These are phyloP conservation scores for Rafetus swinhoei DNA, from an alignment of 2,113 vertebrate genomes.

Conservation along the genomic window DNA sequence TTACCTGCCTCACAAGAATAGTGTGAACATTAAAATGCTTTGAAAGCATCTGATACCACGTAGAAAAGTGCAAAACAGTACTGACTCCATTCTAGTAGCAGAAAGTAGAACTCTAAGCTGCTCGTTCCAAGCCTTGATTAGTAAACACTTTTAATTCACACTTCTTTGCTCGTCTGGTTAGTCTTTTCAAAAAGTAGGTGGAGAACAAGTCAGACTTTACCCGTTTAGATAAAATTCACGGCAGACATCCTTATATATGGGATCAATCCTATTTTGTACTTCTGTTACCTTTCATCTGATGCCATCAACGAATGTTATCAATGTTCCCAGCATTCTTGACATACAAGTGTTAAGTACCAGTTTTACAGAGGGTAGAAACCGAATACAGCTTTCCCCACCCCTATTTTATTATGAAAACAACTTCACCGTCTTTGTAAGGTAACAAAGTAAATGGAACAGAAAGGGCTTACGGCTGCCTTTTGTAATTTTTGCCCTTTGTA, in stretches of 20 bases:
- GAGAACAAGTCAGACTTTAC: neutral
- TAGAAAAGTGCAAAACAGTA: neutral
- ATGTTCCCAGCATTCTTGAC: neutral
- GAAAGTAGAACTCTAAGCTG: neutral
- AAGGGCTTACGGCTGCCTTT: neutral
- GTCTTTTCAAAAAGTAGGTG: neutral
- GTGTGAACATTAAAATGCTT: neutral
- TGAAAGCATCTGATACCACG: neutral
- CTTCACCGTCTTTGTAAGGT: neutral
- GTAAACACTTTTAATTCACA: neutral
- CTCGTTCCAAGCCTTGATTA: neutral
- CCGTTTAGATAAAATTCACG: neutral
- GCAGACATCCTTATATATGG: neutral
- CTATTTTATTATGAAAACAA: neutral
- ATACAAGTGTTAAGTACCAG: neutral
- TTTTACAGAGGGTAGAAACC: neutral
- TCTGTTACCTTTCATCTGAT: neutral
- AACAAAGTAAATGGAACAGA: neutral
- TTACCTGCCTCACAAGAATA: too few species aligned
- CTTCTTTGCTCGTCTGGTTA: neutral
- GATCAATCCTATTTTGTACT: too few species aligned
- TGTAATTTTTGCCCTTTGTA: neutral
- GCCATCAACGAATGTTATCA: neutral
- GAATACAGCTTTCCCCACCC: neutral
- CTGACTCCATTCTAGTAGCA: neutral